Conservation (phyloP, 1,140 invertebrate species). For the Sitobion miscanthi region DNA sequence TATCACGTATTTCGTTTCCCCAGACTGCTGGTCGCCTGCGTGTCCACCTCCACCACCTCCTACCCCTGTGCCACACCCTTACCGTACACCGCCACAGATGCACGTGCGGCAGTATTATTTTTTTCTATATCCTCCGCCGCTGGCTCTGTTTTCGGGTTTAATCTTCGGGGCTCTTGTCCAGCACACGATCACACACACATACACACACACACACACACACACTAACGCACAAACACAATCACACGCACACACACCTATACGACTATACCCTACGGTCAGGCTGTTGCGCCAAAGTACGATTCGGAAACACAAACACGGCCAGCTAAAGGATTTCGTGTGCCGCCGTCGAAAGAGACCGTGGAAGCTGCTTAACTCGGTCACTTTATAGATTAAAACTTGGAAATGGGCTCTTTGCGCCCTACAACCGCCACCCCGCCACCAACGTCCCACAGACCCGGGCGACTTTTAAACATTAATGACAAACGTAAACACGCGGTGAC, state of each 20-base stretch:
- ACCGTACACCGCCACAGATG: neutral
- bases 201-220: neutral
- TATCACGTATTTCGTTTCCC: slow-evolving; percentile 49
- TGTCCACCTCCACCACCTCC: neutral
- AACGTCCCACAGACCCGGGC: neutral
- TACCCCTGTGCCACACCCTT: neutral
- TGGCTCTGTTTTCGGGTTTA: neutral
- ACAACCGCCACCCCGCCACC: neutral
- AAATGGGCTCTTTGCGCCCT: neutral
- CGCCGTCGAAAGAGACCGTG: slow-evolving; percentile 11
- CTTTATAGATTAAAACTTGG: slow-evolving; percentile 48
- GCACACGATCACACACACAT: neutral
- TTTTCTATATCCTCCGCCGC: neutral
- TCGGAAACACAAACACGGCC: slow-evolving; percentile 37
- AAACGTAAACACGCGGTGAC: slow-evolving; percentile 42
- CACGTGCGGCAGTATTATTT: slow-evolving; percentile 4
- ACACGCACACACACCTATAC: slow-evolving; percentile 9
- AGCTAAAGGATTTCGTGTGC: slow-evolving; percentile 12
- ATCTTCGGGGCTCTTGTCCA: slow-evolving; percentile 38
- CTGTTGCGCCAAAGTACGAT: neutral
- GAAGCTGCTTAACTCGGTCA: slow-evolving; percentile 48
- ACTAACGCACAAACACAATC: neutral
- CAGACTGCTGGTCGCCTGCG: slow-evolving; percentile 52
- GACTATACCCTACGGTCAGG: neutral
- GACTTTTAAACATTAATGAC: slow-evolving; percentile 48